A percentile compares a stretch with the other conserved stretches of the same genome.
These are phyloP conservation scores for Aphodius sticticus DNA, from an alignment of 2,888 invertebrate genomes.

Conservation along the genomic window DNA sequence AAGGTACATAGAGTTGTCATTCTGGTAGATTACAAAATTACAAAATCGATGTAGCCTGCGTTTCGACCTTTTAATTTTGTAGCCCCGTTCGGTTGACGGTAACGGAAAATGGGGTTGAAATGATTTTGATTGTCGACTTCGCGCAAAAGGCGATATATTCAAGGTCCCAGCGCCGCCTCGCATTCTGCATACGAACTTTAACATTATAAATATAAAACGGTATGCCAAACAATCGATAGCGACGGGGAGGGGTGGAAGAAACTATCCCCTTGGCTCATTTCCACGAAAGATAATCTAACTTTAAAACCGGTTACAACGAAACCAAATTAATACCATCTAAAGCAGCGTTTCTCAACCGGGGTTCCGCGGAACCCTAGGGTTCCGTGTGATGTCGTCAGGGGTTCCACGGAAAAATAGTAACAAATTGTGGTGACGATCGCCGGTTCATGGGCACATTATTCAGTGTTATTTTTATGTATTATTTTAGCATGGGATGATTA, in stretches of 20 bases:
- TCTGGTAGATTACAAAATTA: background rate
- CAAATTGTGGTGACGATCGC: too few relatives aligned
- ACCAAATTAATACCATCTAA: background rate
- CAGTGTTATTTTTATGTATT: too few relatives aligned
- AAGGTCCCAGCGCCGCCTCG: background rate
- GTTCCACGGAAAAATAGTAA: too few relatives aligned
- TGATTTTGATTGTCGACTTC: background rate
- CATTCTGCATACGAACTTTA: conserved; percentile 23
- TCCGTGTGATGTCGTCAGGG: too few relatives aligned
- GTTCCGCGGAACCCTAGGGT: too few relatives aligned
- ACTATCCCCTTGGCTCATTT: background rate
- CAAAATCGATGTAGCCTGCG: background rate
- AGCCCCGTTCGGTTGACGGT: background rate
- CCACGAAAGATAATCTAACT: conserved; percentile 5
- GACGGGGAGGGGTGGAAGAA: background rate
- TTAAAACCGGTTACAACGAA: background rate
- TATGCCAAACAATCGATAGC: background rate
- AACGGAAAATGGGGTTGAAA: background rate
- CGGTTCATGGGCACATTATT: too few relatives aligned
- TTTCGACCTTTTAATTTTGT: background rate
- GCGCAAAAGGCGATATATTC: background rate
- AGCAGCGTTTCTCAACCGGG: too few relatives aligned
- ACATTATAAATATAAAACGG: conserved; percentile 18
- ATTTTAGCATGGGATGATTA: too few relatives aligned
- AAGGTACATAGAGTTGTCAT: background rate